phyloP scores from a whole-genome alignment of 1,140 invertebrate genomes.

The Macrotrachela quadricornifera region DNA sequence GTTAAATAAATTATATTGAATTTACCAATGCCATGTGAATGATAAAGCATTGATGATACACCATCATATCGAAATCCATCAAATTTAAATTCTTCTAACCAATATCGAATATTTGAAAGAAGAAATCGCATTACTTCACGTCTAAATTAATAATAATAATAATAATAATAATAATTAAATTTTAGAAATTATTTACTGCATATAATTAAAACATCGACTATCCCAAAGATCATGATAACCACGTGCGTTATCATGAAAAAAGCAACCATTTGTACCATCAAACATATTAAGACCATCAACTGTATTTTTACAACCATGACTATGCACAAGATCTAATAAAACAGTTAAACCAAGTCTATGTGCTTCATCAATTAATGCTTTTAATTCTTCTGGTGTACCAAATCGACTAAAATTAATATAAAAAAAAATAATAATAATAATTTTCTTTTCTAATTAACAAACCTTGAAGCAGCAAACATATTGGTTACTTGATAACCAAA shows the following conservation, averaged over 20 bases:
- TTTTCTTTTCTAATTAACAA: constrained; percentile 17
- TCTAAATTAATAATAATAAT: too few relatives aligned
- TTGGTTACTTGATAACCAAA: constrained; percentile 98
- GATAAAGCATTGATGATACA: constrained; percentile 96
- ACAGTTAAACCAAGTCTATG: constrained; percentile 65
- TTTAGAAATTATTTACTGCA: constrained; percentile 40
- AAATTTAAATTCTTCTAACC: constrained; percentile 84
- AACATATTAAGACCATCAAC: constrained; percentile 90
- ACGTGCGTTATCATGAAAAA: constrained; percentile 65
- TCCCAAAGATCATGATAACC: constrained; percentile 87
- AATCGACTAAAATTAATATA: constrained; percentile 46
- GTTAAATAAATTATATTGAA: constrained; percentile 24
- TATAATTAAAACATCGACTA: constrained; percentile 88
- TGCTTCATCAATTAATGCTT: constrained; percentile 71
- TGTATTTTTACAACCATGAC: constrained; percentile 94
- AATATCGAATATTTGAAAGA: constrained; percentile 87
- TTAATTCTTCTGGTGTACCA: constrained; percentile 83
- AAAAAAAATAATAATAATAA: neutral
- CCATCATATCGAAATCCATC: constrained; percentile 97
- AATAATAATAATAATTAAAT: neutral
- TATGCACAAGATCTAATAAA: constrained; percentile 85
- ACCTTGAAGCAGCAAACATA: constrained; percentile 63
- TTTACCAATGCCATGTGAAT: constrained; percentile 59
- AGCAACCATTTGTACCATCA: constrained; percentile 79
- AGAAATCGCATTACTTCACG: constrained; percentile 83